Conservation (phyloP, 2,888 invertebrate genomes). For the Drosophila formosana region DNA sequence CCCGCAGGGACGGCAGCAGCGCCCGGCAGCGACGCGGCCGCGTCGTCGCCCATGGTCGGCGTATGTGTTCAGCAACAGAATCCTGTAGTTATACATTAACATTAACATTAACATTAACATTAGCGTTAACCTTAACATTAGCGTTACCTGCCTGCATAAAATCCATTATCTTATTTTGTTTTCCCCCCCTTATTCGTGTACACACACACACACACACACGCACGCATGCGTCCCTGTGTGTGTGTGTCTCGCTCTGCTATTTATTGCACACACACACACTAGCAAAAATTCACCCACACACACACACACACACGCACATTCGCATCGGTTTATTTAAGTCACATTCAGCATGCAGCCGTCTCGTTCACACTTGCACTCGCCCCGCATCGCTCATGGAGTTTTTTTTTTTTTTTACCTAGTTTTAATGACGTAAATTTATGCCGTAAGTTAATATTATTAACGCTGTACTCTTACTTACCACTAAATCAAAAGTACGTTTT, state of each 20-base stretch:
- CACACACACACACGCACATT: constrained; percentile 10
- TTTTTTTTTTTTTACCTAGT: constrained; percentile 71
- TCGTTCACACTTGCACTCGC: constrained; percentile 34
- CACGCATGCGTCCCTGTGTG: background rate
- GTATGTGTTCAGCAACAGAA: constrained; percentile 94
- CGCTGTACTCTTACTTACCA: constrained; percentile 64
- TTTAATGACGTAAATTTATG: constrained; percentile 61
- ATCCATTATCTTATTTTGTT: constrained; percentile 35
- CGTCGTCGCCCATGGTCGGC: constrained; percentile 93
- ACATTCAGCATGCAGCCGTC: constrained; percentile 46
- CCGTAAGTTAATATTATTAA: constrained; percentile 53
- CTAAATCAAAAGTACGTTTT: constrained; percentile 74
- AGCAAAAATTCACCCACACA: constrained; percentile 48
- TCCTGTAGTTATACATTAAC: constrained; percentile 94
- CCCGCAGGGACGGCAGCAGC: constrained; percentile 41
- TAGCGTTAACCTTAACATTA: constrained; percentile 50
- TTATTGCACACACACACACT: constrained; percentile 57
- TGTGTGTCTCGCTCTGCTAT: constrained; percentile 53
- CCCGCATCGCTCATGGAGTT: constrained; percentile 48
- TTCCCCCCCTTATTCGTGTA: background rate
- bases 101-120: constrained; percentile 86
- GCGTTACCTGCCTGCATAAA: constrained; percentile 57
- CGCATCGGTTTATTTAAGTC: constrained; percentile 58
- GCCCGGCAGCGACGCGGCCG: constrained; percentile 81
- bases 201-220: constrained; percentile 6